phyloP scores from a whole-genome alignment of 2,113 vertebrate genomes.

The Ahaetulla prasina region DNA sequence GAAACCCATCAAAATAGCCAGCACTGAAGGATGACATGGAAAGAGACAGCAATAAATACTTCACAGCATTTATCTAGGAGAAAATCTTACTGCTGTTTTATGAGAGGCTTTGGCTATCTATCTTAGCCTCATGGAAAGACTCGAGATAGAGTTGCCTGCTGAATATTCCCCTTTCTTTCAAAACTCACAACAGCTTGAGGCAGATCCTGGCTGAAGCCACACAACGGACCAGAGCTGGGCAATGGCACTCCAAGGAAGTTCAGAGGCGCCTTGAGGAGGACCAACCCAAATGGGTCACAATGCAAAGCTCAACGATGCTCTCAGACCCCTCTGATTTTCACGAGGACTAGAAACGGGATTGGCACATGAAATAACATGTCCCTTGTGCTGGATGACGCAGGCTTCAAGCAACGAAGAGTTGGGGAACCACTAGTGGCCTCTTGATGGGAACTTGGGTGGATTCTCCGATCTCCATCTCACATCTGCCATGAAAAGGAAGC shows the following conservation, averaged over 20 bases:
- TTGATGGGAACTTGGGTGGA: conserved; percentile 27
- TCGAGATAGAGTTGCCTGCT: too few species aligned
- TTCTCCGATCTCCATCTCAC: conserved; percentile 29
- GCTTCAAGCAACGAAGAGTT: neutral
- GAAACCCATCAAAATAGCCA: neutral
- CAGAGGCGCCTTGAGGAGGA: neutral
- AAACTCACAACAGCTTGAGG: neutral
- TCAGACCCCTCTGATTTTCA: neutral
- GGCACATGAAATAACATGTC: neutral
- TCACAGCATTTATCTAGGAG: neutral
- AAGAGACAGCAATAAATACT: neutral
- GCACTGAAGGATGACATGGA: neutral
- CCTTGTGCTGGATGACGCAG: neutral
- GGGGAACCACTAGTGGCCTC: neutral
- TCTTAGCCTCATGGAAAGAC: neutral
- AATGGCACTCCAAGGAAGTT: neutral
- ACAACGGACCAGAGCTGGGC: neutral
- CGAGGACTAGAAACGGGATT: neutral
- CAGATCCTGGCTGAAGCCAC: neutral
- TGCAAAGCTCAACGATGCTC: neutral
- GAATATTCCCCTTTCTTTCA: neutral
- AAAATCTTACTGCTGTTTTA: neutral
- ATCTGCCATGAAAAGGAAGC: neutral
- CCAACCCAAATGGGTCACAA: neutral
- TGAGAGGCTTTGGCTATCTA: neutral